These are phyloP conservation scores for Anguilla rostrata DNA, from an alignment of 2,113 vertebrate genomes.

Conservation along the genomic window DNA sequence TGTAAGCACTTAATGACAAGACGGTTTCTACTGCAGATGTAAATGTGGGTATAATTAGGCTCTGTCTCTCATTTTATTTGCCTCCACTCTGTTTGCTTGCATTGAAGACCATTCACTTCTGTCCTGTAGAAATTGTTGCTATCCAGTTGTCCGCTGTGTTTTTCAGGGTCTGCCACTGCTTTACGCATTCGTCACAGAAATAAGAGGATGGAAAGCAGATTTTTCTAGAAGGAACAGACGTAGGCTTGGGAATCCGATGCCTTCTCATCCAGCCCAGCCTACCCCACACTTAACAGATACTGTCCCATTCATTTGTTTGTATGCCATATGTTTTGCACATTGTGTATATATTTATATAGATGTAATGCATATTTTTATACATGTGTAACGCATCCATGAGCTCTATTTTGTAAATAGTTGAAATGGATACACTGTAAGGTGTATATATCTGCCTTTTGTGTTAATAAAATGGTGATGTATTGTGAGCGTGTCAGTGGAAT, in stretches of 20 bases:
- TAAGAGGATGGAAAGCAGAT: neutral
- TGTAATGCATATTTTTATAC: constrained; percentile 97
- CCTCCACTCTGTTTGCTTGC: constrained; percentile 24
- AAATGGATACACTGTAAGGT: constrained; percentile 84
- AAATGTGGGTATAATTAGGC: neutral
- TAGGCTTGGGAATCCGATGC: neutral
- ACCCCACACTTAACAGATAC: constrained; percentile 5
- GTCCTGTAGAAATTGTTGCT: constrained; percentile 36
- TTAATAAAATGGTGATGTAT: constrained; percentile 69
- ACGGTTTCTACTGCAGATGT: constrained; percentile 5
- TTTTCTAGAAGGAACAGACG: neutral
- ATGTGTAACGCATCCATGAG: constrained; percentile 85
- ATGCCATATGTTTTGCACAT: constrained; percentile 98
- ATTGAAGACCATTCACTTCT: constrained; percentile 11
- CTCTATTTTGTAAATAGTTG: constrained; percentile 96
- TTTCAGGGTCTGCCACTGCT: neutral
- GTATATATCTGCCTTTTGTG: constrained; percentile 63
- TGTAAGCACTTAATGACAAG: constrained; percentile 16
- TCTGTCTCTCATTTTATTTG: neutral
- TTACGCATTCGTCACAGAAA: neutral
- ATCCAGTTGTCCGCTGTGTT: neutral
- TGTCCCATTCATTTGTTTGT: constrained; percentile 68
- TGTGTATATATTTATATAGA: constrained; percentile 98
- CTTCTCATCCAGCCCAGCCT: neutral
- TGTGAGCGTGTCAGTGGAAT: constrained; percentile 51